Base-by-base conservation (phyloP, 2,888 invertebrate species). In the Lysandra bellargus region DNA sequence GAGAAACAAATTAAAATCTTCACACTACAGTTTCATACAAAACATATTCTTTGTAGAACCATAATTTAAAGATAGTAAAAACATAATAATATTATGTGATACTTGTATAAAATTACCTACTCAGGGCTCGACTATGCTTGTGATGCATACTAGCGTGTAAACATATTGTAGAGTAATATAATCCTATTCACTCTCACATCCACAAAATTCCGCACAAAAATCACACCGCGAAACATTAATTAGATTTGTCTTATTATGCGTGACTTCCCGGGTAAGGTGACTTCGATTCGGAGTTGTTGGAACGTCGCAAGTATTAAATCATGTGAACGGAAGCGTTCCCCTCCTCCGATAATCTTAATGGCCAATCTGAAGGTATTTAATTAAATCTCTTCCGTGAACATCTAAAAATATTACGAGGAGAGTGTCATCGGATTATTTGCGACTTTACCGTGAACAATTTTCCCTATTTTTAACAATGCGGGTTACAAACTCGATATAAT, bases 301-400 rank as follows among this genome's bases (percentile, higher is more conserved):
- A 78, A 57, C 74, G 79, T 64, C 60, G 78, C 61, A 37, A 53
- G 78, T 75, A 79, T 78, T 80, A 78, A 79, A 79, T 80, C 76
- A 78, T 74, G 78, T 79, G 79, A 74, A 79, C 78, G 79, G 80
- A 79, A 80, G 74, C 78, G 78, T 78, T 75, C 49, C 79, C 53
- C 75, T 79, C 78, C 80, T 81, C 79, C 81, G 80, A 81, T 82
- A 81, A 83, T 83, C 83, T 82, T 82, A 82, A 83, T 83, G 81
- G 81, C 81, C 79, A 81, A 83, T 83, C 82, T 82, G 74, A 74
- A 80, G 78, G 80, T 80, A 81, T 82, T 83, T 83, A 83, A 83
- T 83, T 83, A 82, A 83, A 82, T 82, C 82, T 82, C 78, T 80
- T 80, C 81, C 80, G 77, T 78, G 80, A 80, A 79, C 80, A 79